Evolutionary conservation across 2,113 vertebrate species (phyloP).

Genomic region (Martes martes): DNA sequence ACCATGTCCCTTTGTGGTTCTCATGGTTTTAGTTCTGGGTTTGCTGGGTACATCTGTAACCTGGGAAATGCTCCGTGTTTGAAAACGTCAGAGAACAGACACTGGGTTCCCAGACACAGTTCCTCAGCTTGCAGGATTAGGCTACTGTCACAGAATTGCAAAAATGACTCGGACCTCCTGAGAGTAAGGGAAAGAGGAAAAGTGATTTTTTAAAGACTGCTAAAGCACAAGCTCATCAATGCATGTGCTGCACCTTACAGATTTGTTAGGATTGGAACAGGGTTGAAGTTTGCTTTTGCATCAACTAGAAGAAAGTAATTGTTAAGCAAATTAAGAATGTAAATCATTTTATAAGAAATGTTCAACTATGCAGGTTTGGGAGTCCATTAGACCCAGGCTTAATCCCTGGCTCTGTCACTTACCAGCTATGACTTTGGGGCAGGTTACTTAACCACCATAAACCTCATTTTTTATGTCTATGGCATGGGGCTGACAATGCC

Average conservation of each 20-base stretch:
- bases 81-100: not conserved
- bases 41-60: not conserved
- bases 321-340: not conserved
- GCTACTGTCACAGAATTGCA: not conserved
- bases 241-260: not conserved
- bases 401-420: not conserved
- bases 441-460: not conserved
- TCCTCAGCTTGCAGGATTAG: not conserved
- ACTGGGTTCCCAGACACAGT: not conserved
- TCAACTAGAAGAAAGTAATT: not conserved
- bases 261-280: not conserved
- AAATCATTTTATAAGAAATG: not conserved
- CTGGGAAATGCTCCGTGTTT: not conserved
- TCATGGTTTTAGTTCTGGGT: not conserved
- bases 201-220: not conserved
- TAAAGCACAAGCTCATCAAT: not conserved
- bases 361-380: not conserved
- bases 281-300: not conserved
- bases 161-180: not conserved
- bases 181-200: not conserved
- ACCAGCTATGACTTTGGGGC: not conserved
- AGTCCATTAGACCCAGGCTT: not conserved
- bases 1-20: not conserved
- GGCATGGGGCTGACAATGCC: not conserved
- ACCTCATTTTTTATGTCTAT: not conserved